Conservation (phyloP, 2,797 vertebrate species). For the Gadopsis marmoratus region DNA sequence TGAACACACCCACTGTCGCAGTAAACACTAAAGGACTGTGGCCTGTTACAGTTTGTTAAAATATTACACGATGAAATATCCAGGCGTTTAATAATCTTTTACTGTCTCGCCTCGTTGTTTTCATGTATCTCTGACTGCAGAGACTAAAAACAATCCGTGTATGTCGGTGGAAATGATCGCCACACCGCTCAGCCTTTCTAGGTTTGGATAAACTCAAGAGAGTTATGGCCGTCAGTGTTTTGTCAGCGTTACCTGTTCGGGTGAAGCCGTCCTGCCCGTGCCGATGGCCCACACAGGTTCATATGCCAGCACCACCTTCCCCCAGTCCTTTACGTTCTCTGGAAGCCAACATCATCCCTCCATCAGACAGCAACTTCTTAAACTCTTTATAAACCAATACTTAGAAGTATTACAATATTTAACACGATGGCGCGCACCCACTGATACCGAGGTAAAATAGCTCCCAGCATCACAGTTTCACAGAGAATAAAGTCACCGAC, state of each 20-base stretch:
- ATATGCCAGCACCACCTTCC: slow-evolving; percentile 92
- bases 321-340: slow-evolving; percentile 95
- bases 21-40: no score
- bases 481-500: background rate
- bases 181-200: no score
- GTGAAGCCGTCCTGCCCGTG: slow-evolving; percentile 92
- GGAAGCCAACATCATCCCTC: slow-evolving; percentile 36
- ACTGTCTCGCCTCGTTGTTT: no score
- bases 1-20: no score
- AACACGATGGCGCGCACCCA: background rate
- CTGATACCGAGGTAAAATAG: background rate
- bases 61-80: no score
- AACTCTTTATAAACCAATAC: background rate
- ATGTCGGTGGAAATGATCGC: no score
- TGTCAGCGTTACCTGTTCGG: slow-evolving; percentile 88
- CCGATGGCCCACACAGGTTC: slow-evolving; percentile 96
- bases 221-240: background rate
- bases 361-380: background rate
- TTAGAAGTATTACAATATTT: background rate
- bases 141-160: no score
- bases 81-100: no score
- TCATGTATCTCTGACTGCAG: no score
- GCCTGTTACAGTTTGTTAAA: no score
- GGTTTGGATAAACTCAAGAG: no score
- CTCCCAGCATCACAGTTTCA: background rate